Base-by-base conservation (phyloP, 2,797 vertebrate species). In the Coreius guichenoti region DNA sequence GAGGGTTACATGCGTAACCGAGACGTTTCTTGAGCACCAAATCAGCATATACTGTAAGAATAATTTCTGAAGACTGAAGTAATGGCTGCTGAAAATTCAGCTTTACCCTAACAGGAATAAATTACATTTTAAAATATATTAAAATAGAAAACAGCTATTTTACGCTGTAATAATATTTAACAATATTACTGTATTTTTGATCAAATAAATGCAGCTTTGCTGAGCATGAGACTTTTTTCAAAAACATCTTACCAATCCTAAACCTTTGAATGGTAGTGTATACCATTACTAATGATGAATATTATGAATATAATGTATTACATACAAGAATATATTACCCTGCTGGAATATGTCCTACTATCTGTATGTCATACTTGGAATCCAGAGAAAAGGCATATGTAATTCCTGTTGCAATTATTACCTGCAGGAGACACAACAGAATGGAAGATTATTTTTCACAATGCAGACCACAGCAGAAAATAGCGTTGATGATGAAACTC, bases 271-370 rank as follows among this genome's bases (percentile, higher is more conserved):
- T 2, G 1, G 3, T 56, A 3, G 13, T 23, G 11, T 54, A 58
- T 58, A 56, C 9, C 12, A 49, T 68, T 36, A n/a, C 6, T 49
- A 61, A 17, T 84, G 8, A 75, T 16, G 56, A 33, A 13, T 54
- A 81, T 43, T 13, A 39, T 76, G 43, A 49, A 19, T 33, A 6
- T 31, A 65, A 70, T 68, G 13, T 8, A 11, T 33, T 12, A 77
- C 19, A 83, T 39, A 39, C 1, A 76, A 26, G 33, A 63, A 54
- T 82, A 54, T 29, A 29, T 95, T 93, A 98, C 97, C 97, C 97
- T 76, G 95, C 94, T 45, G 97, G 97, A 87, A 98, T 96, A 88
- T 96, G 94, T 3, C 97, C 97, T 83, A 98, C 97, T 65, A 98
- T 97, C 90, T 97, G 95, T 81, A 98, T 93, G 29, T 94, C 92